phyloP scores from a whole-genome alignment of 1,140 invertebrate species.

The Sycophila sp. region DNA sequence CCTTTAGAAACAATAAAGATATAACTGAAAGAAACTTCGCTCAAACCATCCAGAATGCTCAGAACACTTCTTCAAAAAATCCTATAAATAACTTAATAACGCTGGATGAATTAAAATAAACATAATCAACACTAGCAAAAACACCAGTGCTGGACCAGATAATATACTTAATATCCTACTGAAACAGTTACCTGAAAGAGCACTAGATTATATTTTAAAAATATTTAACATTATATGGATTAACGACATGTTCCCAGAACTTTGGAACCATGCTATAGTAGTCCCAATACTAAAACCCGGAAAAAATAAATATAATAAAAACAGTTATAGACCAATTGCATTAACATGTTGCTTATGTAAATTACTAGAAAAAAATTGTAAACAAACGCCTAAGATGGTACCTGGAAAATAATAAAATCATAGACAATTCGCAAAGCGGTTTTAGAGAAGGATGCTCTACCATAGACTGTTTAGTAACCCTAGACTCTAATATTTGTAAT shows the following conservation, averaged over 20 bases:
- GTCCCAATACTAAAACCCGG: conserved; percentile 51
- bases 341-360: conserved; percentile 46
- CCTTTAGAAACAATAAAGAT: conserved; percentile 42
- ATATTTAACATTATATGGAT: conserved; percentile 47
- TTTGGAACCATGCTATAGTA: conserved; percentile 49
- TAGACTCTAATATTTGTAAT: conserved; percentile 39
- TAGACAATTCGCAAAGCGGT: conserved; percentile 32
- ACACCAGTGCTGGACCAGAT: conserved; percentile 39
- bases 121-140: neutral
- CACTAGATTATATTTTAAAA: conserved; percentile 34
- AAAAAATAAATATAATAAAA: conserved; percentile 38
- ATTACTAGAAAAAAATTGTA: conserved; percentile 49
- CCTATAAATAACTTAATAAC: conserved; percentile 9
- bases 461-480: conserved; percentile 27
- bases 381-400: conserved; percentile 27
- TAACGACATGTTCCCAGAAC: conserved; percentile 43
- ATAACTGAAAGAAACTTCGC: neutral
- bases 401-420: conserved; percentile 37
- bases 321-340: conserved; percentile 45
- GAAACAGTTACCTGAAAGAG: conserved; percentile 43
- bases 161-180: no score
- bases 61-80: no score
- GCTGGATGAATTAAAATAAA: neutral
- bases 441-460: conserved; percentile 40
- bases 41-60: neutral